Conservation (phyloP, 2,113 vertebrate genomes). For the Otocyon megalotis region DNA sequence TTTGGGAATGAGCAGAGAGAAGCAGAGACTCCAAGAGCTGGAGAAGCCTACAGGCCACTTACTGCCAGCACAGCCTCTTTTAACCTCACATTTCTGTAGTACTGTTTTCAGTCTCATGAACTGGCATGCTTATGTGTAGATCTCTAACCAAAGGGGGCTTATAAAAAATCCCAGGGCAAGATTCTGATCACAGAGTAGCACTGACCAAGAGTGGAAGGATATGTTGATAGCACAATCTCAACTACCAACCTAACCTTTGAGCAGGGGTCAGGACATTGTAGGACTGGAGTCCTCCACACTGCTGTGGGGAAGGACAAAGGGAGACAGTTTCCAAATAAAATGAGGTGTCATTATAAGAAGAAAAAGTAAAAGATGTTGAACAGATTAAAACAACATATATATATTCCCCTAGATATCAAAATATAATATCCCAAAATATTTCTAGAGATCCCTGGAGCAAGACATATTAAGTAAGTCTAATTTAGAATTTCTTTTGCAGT, state of each 20-base stretch:
- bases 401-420: background rate
- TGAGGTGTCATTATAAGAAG: background rate
- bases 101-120: background rate
- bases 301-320: background rate
- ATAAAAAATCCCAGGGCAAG: background rate
- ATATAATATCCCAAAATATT: background rate
- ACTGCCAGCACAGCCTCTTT: background rate
- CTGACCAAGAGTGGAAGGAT: background rate
- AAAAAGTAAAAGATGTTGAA: background rate
- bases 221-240: background rate
- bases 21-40: background rate
- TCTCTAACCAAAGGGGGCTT: background rate
- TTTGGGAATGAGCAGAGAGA: background rate
- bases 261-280: background rate
- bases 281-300: accelerated
- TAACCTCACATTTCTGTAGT: background rate
- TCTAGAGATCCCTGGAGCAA: background rate
- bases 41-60: background rate
- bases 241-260: background rate
- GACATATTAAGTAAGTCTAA: conserved; percentile 1
- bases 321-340: background rate
- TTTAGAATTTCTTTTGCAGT: conserved; percentile 52
- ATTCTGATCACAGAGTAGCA: background rate
- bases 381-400: background rate
- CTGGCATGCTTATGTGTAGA: background rate